Conservation (phyloP, 1,140 invertebrate species). For the Pemphigus obesinymphae region DNA sequence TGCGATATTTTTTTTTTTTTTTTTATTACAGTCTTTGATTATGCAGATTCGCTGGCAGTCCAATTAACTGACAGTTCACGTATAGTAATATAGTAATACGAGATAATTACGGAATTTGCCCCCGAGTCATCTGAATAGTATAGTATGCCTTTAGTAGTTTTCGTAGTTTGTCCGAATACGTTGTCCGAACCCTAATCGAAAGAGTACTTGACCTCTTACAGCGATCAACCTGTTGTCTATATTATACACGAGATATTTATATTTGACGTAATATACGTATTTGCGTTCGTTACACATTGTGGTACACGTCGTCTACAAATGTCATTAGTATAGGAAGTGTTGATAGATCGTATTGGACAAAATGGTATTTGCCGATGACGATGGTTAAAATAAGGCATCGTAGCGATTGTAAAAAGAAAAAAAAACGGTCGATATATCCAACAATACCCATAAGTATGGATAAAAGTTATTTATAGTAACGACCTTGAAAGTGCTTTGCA, state of each 20-base stretch:
- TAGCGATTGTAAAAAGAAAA: background rate
- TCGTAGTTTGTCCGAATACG: background rate
- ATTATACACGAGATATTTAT: too few relatives aligned
- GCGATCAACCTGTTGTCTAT: background rate
- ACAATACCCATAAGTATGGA: background rate
- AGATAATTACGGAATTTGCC: background rate
- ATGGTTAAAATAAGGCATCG: background rate
- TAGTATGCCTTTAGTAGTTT: background rate
- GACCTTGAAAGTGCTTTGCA: background rate
- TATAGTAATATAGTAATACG: constrained; percentile 3
- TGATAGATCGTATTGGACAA: background rate
- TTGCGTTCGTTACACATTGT: background rate
- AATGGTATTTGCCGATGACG: background rate
- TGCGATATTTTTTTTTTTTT: background rate
- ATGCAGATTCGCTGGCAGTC: background rate
- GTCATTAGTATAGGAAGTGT: background rate
- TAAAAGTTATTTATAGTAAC: constrained; percentile 1
- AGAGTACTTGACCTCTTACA: background rate
- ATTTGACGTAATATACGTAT: background rate
- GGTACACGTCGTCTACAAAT: background rate
- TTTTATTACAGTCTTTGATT: background rate
- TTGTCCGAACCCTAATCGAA: background rate
- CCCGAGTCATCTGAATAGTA: background rate
- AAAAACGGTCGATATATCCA: background rate
- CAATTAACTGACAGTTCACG: background rate